Conservation (phyloP, 2,888 invertebrate genomes). For the Micropterix aruncella region DNA sequence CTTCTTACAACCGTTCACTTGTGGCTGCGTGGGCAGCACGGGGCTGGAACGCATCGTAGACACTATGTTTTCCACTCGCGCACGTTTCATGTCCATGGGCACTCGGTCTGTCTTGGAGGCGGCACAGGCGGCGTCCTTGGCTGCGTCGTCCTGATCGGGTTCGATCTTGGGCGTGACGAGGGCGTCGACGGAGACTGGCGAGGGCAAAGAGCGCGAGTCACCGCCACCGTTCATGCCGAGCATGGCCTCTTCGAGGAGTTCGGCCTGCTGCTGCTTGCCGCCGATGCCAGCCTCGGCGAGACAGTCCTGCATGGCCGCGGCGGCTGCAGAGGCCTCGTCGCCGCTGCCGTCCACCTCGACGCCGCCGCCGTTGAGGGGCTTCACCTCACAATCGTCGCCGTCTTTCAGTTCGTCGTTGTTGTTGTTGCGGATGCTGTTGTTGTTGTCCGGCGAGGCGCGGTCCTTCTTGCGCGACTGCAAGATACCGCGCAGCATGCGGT, state of each 20-base stretch:
- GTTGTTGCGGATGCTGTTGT: slow-evolving; percentile 40
- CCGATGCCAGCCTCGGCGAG: slow-evolving; percentile 47
- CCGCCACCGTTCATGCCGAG: slow-evolving; percentile 43
- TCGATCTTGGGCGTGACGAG: slow-evolving; percentile 51
- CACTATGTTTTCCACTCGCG: slow-evolving; percentile 90
- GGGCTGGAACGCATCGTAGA: slow-evolving; percentile 86
- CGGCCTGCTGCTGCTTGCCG: slow-evolving; percentile 26
- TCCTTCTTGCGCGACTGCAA: slow-evolving; percentile 80
- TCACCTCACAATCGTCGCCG: slow-evolving; percentile 34
- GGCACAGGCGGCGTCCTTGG: slow-evolving; percentile 24
- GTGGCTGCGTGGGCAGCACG: slow-evolving; percentile 49
- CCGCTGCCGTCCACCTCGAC: slow-evolving; percentile 10
- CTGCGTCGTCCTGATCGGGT: slow-evolving; percentile 45
- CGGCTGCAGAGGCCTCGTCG: slow-evolving; percentile 25
- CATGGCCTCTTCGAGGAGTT: slow-evolving; percentile 45
- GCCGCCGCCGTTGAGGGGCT: slow-evolving; percentile 13
- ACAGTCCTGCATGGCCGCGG: slow-evolving; percentile 40
- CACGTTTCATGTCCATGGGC: slow-evolving; percentile 76
- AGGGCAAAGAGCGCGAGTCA: slow-evolving; percentile 30
- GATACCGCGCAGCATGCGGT: slow-evolving; percentile 82
- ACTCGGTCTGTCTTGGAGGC: slow-evolving; percentile 29
- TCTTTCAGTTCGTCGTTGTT: slow-evolving; percentile 41
- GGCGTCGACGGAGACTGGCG: slow-evolving; percentile 42
- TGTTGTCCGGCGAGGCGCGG: slow-evolving; percentile 33
- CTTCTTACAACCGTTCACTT: slow-evolving; percentile 89